Conservation (phyloP, 2,888 invertebrate genomes). For the Dicranocentrus wangi region DNA sequence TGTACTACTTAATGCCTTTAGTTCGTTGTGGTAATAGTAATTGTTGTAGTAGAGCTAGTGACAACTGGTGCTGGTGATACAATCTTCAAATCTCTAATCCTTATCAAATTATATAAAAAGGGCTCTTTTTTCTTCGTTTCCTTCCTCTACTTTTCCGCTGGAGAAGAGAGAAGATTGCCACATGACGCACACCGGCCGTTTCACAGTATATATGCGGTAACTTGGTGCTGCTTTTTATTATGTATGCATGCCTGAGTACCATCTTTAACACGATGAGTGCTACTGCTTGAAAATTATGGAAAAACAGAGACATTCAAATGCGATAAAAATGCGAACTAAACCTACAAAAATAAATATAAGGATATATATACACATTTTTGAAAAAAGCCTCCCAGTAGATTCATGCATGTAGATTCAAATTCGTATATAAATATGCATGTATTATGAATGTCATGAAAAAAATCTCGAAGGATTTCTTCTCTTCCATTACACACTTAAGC, state of each 20-base stretch:
- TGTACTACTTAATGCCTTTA: conserved; percentile 22
- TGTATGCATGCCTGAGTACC: conserved; percentile 32
- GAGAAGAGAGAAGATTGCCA: conserved; percentile 4
- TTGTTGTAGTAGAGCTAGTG: conserved; percentile 25
- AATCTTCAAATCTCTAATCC: conserved; percentile 37
- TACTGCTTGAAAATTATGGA: conserved; percentile 17
- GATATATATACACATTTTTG: no score
- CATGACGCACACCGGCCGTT: conserved; percentile 18
- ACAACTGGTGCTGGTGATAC: conserved; percentile 37
- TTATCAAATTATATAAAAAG: conserved; percentile 38
- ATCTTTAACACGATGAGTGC: conserved; percentile 8
- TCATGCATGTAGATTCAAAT: neutral
- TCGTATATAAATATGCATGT: neutral
- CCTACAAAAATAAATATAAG: no score
- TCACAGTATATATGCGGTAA: no score
- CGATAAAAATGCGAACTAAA: neutral
- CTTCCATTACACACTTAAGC: neutral
- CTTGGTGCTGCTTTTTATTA: neutral
- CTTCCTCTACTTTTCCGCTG: neutral
- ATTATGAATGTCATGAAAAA: neutral
- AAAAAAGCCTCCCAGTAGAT: no score
- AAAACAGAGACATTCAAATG: neutral
- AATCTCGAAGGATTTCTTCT: conserved; percentile 2
- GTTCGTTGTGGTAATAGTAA: conserved; percentile 22
- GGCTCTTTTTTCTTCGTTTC: conserved; percentile 5